Evolutionary conservation across 2,113 vertebrate genomes (phyloP).

Genomic region (Callocephalon fimbriatum): DNA sequence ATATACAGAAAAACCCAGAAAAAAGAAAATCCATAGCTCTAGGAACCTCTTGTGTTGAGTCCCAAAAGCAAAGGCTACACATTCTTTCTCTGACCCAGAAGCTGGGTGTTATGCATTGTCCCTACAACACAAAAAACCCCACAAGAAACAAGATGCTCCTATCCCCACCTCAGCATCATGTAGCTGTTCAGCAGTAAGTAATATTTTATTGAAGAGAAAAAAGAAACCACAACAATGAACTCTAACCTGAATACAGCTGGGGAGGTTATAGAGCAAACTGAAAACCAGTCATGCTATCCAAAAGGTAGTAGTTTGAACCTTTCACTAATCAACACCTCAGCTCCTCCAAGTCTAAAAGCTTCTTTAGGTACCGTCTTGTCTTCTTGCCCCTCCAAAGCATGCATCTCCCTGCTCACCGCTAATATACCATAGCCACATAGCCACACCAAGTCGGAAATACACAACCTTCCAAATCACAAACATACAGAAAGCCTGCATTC

Average conservation of each 20-base stretch:
- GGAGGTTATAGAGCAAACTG: background rate
- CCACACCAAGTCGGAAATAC: background rate
- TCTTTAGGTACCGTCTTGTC: background rate
- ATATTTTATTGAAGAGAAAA: background rate
- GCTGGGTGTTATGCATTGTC: accelerated
- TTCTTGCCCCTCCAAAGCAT: background rate
- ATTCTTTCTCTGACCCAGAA: background rate
- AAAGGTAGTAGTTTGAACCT: background rate
- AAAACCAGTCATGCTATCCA: background rate
- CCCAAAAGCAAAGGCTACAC: accelerated
- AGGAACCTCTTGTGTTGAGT: background rate
- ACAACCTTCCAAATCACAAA: background rate
- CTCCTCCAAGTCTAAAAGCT: background rate
- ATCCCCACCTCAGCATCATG: accelerated
- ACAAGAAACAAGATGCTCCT: accelerated
- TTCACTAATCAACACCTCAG: background rate
- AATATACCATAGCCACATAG: background rate
- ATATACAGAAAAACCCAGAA: background rate
- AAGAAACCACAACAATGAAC: background rate
- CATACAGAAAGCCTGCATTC: slow-evolving; percentile 31
- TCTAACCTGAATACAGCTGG: background rate
- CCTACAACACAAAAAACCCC: background rate
- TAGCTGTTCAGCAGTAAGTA: background rate
- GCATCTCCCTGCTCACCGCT: accelerated
- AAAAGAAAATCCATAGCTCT: background rate